Conservation (phyloP, 2,888 invertebrate species). For the Lampropteryx suffumata region DNA sequence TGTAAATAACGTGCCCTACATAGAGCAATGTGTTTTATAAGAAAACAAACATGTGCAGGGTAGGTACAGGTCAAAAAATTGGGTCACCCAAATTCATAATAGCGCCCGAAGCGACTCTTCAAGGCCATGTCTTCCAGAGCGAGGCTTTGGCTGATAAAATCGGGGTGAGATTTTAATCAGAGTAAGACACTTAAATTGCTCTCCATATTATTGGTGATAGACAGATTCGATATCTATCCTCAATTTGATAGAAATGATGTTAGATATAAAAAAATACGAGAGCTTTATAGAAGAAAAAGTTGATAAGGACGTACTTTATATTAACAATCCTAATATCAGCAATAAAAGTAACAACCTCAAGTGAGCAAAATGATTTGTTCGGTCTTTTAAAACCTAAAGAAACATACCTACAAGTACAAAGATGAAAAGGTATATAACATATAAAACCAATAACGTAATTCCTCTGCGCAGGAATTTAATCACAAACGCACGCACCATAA, state of each 20-base stretch:
- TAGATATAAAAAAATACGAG: too few species aligned
- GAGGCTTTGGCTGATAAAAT: constrained; percentile 14
- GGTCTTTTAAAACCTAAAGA: too few species aligned
- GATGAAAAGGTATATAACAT: constrained; percentile 8
- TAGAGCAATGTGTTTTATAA: constrained; percentile 20
- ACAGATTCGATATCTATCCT: too few species aligned
- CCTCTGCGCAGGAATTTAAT: constrained; percentile 19
- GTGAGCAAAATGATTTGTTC: too few species aligned
- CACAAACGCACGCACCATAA: constrained; percentile 21
- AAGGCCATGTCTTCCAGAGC: constrained; percentile 22
- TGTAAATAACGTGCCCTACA: constrained; percentile 18
- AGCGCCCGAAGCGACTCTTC: constrained; percentile 22
- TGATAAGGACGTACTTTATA: too few species aligned
- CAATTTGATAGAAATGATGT: too few species aligned
- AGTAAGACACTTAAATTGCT: not conserved
- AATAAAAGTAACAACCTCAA: too few species aligned
- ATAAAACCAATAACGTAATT: constrained; percentile 17
- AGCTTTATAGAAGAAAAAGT: too few species aligned
- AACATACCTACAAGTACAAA: not conserved
- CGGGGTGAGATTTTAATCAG: constrained; percentile 14
- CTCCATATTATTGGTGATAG: too few species aligned
- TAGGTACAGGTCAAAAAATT: constrained; percentile 23
- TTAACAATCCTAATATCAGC: too few species aligned
- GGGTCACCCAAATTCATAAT: constrained; percentile 37
- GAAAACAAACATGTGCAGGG: constrained; percentile 28